Conservation (phyloP, 2,113 vertebrate species). For the Nanorana parkeri region DNA sequence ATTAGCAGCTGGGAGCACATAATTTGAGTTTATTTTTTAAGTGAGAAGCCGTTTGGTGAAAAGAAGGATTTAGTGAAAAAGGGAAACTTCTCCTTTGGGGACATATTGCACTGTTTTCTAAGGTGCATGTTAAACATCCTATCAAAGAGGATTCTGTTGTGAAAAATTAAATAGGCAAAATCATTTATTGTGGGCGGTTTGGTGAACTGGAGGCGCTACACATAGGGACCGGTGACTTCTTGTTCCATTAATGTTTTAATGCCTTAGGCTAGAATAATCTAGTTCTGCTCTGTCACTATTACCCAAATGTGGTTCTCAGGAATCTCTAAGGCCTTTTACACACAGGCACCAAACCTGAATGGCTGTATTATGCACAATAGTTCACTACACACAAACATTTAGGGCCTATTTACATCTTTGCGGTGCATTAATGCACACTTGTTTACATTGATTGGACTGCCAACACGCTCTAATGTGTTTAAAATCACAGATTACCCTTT, state of each 20-base stretch:
- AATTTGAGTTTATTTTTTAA: slow-evolving; percentile 47
- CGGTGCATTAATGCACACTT: too few relatives aligned
- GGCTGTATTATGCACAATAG: too few relatives aligned
- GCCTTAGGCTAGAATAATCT: neutral
- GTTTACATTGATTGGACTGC: too few relatives aligned
- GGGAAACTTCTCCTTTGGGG: slow-evolving; percentile 8
- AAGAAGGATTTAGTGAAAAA: slow-evolving; percentile 40
- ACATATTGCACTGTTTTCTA: slow-evolving; percentile 14
- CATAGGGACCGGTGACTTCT: neutral
- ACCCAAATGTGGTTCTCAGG: too few relatives aligned
- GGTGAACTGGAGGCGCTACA: slow-evolving; percentile 6
- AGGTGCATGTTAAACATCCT: slow-evolving; percentile 27
- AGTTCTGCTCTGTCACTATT: neutral
- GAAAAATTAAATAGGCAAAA: slow-evolving; percentile 23
- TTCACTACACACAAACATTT: too few relatives aligned
- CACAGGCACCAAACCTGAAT: too few relatives aligned
- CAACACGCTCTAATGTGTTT: too few relatives aligned
- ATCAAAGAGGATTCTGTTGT: slow-evolving; percentile 21
- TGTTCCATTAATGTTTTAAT: slow-evolving; percentile 9
- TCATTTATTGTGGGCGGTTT: neutral
- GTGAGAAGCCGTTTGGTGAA: slow-evolving; percentile 18
- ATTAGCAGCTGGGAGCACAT: slow-evolving; percentile 55
- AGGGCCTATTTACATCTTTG: too few relatives aligned
- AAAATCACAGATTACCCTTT: too few relatives aligned
- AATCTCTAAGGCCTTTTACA: too few relatives aligned